Conservation (phyloP, 2,797 vertebrate genomes). For the Tamandua tetradactyla region DNA sequence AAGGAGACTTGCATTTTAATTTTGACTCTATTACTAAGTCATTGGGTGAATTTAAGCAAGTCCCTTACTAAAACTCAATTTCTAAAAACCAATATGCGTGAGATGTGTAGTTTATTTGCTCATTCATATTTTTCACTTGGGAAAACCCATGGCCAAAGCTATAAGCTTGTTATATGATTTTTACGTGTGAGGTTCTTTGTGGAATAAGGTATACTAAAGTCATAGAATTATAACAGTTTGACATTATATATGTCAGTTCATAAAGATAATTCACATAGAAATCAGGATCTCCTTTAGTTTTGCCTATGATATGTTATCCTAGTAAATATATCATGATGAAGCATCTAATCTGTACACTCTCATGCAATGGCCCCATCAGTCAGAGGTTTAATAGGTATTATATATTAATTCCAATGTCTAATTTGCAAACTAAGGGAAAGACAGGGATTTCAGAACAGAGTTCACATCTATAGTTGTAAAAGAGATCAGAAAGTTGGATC, state of each 20-base stretch:
- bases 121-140: not conserved
- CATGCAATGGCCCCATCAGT: not conserved
- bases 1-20: not conserved
- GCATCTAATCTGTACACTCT: rapidly evolving
- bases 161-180: not conserved
- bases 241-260: not conserved
- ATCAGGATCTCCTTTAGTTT: not conserved
- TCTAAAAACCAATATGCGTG: not conserved
- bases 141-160: not conserved
- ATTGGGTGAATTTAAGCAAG: not conserved
- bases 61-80: not conserved
- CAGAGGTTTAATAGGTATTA: not conserved
- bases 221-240: too few relatives aligned
- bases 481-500: not conserved
- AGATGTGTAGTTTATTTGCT: not conserved
- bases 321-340: not conserved
- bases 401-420: not conserved
- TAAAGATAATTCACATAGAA: not conserved
- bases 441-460: not conserved
- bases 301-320: not conserved
- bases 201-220: too few relatives aligned
- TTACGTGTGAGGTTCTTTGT: too few relatives aligned
- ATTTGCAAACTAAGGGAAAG: not conserved
- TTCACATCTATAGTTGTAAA: not conserved
- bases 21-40: not conserved